Base-by-base conservation (phyloP, 2,113 vertebrate species). In the Zapornia atra region DNA sequence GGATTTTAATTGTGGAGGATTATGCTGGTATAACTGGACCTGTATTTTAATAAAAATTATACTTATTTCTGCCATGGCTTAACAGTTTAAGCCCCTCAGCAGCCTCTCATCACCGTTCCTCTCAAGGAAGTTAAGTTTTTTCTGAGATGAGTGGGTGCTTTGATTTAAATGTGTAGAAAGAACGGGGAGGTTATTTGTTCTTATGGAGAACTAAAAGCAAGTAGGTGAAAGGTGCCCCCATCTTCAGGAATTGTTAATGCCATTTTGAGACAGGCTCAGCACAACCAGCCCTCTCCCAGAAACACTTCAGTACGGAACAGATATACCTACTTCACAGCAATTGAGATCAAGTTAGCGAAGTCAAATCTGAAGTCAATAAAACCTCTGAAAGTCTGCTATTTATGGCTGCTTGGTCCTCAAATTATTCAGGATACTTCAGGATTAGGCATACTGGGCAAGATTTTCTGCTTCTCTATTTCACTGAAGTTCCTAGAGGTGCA, bases 401-500 rank as follows among this genome's bases (percentile, higher is more conserved):
- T 85, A 54, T 42, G 44, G 46, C 40, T 17, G 10, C 40, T 65
- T 82, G 46, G 36, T 25, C 24, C 53, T 91, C 28, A 2, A 5
- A 72, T 85, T 63, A 42, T 59, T 85, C 61, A 54, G 65, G 9
- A 79, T 82, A 28, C 36, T 21, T 89, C 50, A 79, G 53, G 70
- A 89, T 89, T 69, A 89, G 69, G 36, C 60, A 81, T n/a, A 60
- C 24, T 15, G 68, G 83, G 77, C 54, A 92, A 87, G 64, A 89
- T 54, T 79, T 91, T 87, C 53, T 40, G 28, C 57, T 89, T 59
- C 69, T 56, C n/a, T 80, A 7, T 88, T 95, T 95, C 70, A 72
- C 40, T 93, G 82, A 36, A 60, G 57, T 72, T 94, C 68, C 84
- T 95, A 88, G 87, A 88, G 86, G 93, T 96, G 78, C 60, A 95